Conservation (phyloP, 2,797 vertebrate genomes). For the Distichodus sexfasciatus region DNA sequence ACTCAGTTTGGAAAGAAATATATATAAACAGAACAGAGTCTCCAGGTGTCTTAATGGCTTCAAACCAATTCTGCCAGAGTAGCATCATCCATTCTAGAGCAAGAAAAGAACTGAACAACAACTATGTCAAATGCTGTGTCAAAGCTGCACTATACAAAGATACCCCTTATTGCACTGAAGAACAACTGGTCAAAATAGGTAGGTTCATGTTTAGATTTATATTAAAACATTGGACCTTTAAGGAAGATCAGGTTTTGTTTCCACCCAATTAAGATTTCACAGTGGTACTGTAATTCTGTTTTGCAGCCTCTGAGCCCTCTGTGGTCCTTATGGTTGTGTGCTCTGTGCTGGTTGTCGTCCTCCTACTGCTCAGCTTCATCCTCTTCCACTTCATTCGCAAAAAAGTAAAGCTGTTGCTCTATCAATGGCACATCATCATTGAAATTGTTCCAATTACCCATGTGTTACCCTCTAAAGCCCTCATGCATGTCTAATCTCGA, state of each 20-base stretch:
- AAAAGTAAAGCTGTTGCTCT: constrained; percentile 62
- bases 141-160: constrained; percentile 67
- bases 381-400: constrained; percentile 63
- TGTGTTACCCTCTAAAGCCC: not conserved
- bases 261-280: not conserved
- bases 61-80: constrained; percentile 71
- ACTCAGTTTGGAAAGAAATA: constrained; percentile 47
- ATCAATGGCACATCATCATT: not conserved
- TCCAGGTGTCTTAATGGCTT: too few species aligned
- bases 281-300: not conserved
- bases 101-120: constrained; percentile 30
- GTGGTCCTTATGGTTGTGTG: not conserved
- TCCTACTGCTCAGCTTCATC: constrained; percentile 38
- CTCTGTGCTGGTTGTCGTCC: constrained; percentile 50
- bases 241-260: not conserved
- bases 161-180: constrained; percentile 46
- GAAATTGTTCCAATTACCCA: not conserved
- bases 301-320: constrained; percentile 1
- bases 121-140: constrained; percentile 79
- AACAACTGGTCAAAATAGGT: constrained; percentile 29
- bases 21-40: not conserved
- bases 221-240: too few species aligned
- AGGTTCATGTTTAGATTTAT: not conserved
- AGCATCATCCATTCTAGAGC: constrained; percentile 64
- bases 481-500: not conserved